Percentiles rank a stretch among this genome's conserved stretches.
These are phyloP conservation scores for Drosophila demipolita DNA, from an alignment of 2,888 invertebrate species.

Conservation along the genomic window DNA sequence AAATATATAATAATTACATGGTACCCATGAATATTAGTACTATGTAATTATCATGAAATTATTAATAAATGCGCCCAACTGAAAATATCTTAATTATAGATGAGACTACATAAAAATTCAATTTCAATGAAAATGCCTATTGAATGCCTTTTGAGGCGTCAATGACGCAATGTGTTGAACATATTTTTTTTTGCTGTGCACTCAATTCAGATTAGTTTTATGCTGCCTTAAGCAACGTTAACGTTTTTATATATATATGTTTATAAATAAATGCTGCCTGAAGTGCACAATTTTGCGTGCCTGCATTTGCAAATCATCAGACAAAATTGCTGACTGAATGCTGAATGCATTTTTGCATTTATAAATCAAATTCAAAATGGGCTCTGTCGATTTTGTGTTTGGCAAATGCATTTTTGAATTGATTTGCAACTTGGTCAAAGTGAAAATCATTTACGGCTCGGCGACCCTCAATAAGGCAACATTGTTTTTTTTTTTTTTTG, in stretches of 20 bases:
- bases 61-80: constrained; percentile 47
- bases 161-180: constrained; percentile 36
- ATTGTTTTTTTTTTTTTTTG: constrained; percentile 1
- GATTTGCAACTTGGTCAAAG: constrained; percentile 47
- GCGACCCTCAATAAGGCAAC: constrained; percentile 15
- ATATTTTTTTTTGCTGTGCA: not conserved
- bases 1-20: not conserved
- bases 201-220: constrained; percentile 29
- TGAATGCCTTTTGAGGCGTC: constrained; percentile 42
- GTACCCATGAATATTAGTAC: not conserved
- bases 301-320: constrained; percentile 24
- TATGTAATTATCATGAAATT: constrained; percentile 39
- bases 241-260: not conserved
- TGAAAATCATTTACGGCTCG: constrained; percentile 27
- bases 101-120: constrained; percentile 5
- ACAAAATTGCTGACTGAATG: constrained; percentile 34
- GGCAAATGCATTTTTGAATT: constrained; percentile 1
- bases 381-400: constrained; percentile 12
- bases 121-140: constrained; percentile 42
- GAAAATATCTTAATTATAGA: constrained; percentile 59
- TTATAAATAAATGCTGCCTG: constrained; percentile 13
- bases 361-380: constrained; percentile 30
- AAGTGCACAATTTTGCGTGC: constrained; percentile 51
- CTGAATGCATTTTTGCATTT: constrained; percentile 16
- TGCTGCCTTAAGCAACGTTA: constrained; percentile 22